Evolutionary conservation across 2,888 invertebrate species (phyloP).

Genomic region (Cephus pygmeus): DNA sequence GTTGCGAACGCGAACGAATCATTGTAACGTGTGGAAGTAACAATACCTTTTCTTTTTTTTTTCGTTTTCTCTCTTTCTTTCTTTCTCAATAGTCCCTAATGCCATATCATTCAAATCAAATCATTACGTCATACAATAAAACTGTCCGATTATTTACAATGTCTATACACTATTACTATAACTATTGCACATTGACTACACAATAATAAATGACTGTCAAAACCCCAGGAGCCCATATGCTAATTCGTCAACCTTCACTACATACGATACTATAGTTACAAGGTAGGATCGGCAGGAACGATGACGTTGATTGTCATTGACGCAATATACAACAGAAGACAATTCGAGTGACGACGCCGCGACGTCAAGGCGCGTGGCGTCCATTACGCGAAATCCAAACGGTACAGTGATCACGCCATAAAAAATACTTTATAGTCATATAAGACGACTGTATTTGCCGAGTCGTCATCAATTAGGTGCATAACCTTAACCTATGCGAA

Average conservation of each 20-base stretch:
- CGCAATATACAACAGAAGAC: background rate
- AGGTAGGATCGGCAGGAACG: background rate
- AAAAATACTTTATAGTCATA: background rate
- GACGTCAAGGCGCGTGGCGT: background rate
- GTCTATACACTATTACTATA: background rate
- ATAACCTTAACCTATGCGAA: background rate
- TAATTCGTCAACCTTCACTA: background rate
- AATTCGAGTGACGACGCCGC: background rate
- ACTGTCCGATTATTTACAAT: background rate
- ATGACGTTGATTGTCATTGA: background rate
- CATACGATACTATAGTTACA: background rate
- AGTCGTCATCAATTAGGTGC: background rate
- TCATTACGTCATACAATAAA: background rate
- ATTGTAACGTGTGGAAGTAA: conserved; percentile 20
- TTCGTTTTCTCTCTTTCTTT: conserved; percentile 3
- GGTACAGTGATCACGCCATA: background rate
- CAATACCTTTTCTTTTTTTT: conserved; percentile 11
- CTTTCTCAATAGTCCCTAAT: background rate
- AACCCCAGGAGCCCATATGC: background rate
- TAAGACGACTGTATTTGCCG: background rate
- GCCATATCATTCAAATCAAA: background rate
- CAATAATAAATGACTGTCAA: background rate
- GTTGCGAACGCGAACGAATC: background rate
- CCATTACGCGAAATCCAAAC: background rate
- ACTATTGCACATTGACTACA: background rate